Percentiles rank a stretch among this genome's conserved stretches.
Evolutionary conservation across 1,140 invertebrate species (phyloP).

Genomic region (Polypedilum pembai): DNA sequence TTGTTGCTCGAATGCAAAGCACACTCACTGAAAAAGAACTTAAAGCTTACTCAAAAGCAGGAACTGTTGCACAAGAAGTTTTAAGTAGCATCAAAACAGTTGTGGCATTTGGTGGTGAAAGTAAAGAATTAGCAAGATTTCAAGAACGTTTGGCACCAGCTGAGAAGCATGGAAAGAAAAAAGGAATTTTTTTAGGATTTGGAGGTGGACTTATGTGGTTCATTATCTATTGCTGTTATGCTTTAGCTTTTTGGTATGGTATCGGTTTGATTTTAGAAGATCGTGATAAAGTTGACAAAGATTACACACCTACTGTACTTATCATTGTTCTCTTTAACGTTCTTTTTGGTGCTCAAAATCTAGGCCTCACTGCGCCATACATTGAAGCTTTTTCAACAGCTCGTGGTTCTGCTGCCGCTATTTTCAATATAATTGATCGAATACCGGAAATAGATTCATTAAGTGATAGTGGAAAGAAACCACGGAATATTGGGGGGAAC

Average conservation of each 20-base stretch:
- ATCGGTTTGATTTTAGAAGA: slow-evolving; percentile 57
- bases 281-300: slow-evolving; percentile 40
- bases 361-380: slow-evolving; percentile 79
- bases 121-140: slow-evolving; percentile 66
- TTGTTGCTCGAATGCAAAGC: slow-evolving; percentile 59
- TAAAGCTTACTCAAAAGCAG: slow-evolving; percentile 73
- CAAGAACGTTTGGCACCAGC: slow-evolving; percentile 53
- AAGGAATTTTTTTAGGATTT: slow-evolving; percentile 65
- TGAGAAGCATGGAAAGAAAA: slow-evolving; percentile 57
- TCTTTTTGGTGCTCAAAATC: slow-evolving; percentile 74
- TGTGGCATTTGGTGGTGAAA: slow-evolving; percentile 76
- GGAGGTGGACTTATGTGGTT: slow-evolving; percentile 72
- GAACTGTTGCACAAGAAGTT: slow-evolving; percentile 78
- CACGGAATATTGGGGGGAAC: slow-evolving; percentile 56
- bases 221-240: slow-evolving; percentile 71
- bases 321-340: slow-evolving; percentile 79
- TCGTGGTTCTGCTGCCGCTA: slow-evolving; percentile 68
- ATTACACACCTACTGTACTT: slow-evolving; percentile 61
- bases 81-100: slow-evolving; percentile 74
- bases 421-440: slow-evolving; percentile 77
- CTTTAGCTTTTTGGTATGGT: slow-evolving; percentile 79
- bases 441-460: slow-evolving; percentile 72
- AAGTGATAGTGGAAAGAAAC: slow-evolving; percentile 55
- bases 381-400: slow-evolving; percentile 69
- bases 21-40: slow-evolving; percentile 65